A percentile compares a stretch with the other conserved stretches of the same genome.
Evolutionary conservation across 2,888 invertebrate genomes (phyloP).

Genomic region (Brachylomia viminalis): DNA sequence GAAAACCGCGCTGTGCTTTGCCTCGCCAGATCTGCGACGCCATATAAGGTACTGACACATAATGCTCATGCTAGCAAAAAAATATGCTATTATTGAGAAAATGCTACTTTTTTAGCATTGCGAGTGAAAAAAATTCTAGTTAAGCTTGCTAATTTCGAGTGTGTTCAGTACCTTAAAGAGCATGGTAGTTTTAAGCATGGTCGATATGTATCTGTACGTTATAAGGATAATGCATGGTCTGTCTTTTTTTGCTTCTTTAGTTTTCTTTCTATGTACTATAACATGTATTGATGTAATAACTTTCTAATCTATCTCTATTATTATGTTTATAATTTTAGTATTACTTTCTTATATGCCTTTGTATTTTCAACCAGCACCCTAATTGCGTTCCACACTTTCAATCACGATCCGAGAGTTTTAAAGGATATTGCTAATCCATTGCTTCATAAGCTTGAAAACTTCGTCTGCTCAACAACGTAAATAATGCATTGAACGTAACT

Average conservation of each 20-base stretch:
- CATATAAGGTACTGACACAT: neutral
- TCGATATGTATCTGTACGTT: neutral
- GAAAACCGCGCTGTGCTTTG: neutral
- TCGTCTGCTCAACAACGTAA: neutral
- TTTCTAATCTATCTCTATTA: neutral
- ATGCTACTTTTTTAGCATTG: neutral
- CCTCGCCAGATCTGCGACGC: too few relatives aligned
- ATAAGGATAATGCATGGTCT: neutral
- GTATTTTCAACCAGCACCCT: neutral
- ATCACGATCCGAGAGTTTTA: neutral
- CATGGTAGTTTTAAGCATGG: neutral
- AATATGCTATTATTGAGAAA: neutral
- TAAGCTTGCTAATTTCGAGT: neutral
- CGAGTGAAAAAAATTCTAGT: neutral
- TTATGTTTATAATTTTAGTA: neutral
- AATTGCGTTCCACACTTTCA: neutral
- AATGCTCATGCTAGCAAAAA: neutral
- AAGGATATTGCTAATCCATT: neutral
- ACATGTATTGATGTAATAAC: neutral
- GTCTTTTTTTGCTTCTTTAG: conserved; percentile 5
- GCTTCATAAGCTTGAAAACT: neutral
- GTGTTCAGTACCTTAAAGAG: neutral
- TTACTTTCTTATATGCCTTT: neutral
- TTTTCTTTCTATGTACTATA: neutral
- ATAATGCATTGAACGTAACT: neutral